Percentiles rank a stretch among this genome's conserved stretches.
phyloP scores from a whole-genome alignment of 2,113 vertebrate species.

The Gasterosteus nipponicus region DNA sequence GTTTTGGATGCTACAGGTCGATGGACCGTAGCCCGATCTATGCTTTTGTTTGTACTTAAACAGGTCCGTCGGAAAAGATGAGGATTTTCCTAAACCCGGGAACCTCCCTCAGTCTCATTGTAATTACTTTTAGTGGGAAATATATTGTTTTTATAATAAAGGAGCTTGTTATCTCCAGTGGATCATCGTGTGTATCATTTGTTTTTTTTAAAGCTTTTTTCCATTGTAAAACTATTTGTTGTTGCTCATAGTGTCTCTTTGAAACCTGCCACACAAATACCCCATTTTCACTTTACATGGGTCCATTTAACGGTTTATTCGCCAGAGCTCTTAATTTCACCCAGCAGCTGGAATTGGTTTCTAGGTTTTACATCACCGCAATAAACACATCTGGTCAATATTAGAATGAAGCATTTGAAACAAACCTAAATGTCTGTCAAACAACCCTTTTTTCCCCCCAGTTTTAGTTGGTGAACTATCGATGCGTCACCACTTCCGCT shows the following conservation, averaged over 20 bases:
- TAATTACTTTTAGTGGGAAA: background rate
- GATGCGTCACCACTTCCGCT: constrained; percentile 25
- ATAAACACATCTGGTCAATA: constrained; percentile 11
- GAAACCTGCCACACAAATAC: constrained; percentile 8
- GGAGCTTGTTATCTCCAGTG: background rate
- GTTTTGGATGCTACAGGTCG: background rate
- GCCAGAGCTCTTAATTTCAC: constrained; percentile 14
- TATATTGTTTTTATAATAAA: constrained; percentile 47
- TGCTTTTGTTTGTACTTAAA: background rate
- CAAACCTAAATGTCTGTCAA: background rate
- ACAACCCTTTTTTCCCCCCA: background rate
- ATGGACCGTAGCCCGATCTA: background rate
- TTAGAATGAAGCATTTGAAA: background rate
- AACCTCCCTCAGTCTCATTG: background rate
- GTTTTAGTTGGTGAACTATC: background rate
- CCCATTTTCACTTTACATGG: constrained; percentile 8
- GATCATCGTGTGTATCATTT: background rate
- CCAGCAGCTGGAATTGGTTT: constrained; percentile 40
- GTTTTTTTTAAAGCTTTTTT: background rate
- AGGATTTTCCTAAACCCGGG: background rate
- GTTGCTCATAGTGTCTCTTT: background rate
- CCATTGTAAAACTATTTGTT: too few relatives aligned
- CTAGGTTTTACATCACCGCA: constrained; percentile 1
- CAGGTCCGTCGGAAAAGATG: background rate
- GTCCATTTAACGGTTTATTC: constrained; percentile 16